phyloP scores from a whole-genome alignment of 1,140 invertebrate genomes.

The Venturia canescens region DNA sequence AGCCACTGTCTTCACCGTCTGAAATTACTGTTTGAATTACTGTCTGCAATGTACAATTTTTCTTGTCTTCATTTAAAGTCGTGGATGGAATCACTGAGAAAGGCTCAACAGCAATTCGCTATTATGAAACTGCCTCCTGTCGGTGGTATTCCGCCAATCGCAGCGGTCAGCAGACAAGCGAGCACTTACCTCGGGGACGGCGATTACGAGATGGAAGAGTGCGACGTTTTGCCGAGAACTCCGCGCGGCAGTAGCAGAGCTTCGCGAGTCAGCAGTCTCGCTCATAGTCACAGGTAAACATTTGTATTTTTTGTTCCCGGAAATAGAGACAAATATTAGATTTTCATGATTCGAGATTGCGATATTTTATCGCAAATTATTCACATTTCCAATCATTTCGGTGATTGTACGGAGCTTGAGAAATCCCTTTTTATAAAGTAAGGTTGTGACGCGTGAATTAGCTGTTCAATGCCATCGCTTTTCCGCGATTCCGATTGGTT shows the following conservation, averaged over 20 bases:
- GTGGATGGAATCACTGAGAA: conserved; percentile 73
- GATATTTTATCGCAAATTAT: too few species aligned
- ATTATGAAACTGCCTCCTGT: conserved; percentile 68
- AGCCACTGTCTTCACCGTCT: too few species aligned
- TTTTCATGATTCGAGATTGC: too few species aligned
- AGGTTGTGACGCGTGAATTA: too few species aligned
- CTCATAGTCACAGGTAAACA: conserved; percentile 79
- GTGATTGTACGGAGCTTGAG: too few species aligned
- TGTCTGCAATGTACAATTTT: not conserved
- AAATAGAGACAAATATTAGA: not conserved
- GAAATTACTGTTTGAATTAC: not conserved
- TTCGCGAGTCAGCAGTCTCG: conserved; percentile 80
- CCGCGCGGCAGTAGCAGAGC: conserved; percentile 73
- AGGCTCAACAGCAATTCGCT: conserved; percentile 71
- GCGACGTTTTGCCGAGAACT: conserved; percentile 69
- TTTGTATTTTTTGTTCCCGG: not conserved
- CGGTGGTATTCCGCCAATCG: conserved; percentile 59
- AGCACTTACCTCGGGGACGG: conserved; percentile 70
- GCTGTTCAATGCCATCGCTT: too few species aligned
- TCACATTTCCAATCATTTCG: too few species aligned
- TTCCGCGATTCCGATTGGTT: too few species aligned
- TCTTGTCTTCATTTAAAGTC: conserved; percentile 60
- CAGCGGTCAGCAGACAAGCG: conserved; percentile 67
- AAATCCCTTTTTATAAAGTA: too few species aligned
- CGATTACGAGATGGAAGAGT: conserved; percentile 72